These are phyloP conservation scores for Coleophora flavipennella DNA, from an alignment of 2,888 invertebrate species.

Conservation along the genomic window DNA sequence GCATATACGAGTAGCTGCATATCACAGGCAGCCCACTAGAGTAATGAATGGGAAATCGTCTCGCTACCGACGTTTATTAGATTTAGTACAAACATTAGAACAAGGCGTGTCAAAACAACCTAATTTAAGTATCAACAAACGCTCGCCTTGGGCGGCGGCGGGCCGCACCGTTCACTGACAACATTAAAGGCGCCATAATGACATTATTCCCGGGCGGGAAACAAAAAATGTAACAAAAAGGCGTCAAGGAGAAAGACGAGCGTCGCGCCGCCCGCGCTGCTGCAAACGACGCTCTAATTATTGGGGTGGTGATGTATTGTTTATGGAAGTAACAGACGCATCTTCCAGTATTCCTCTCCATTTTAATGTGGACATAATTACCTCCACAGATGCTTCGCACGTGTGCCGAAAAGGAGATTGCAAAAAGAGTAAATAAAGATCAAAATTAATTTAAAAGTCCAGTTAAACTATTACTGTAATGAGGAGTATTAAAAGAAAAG, in stretches of 20 bases:
- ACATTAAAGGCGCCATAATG: slow-evolving; percentile 73
- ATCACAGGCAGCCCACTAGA: slow-evolving; percentile 31
- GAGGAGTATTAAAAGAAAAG: not conserved
- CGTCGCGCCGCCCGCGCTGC: slow-evolving; percentile 28
- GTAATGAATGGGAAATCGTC: slow-evolving; percentile 55
- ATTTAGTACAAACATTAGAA: slow-evolving; percentile 70
- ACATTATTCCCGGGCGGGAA: slow-evolving; percentile 68
- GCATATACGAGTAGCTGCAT: too few species aligned
- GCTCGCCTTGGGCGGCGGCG: slow-evolving; percentile 66
- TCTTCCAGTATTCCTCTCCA: slow-evolving; percentile 15
- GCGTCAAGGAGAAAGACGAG: slow-evolving; percentile 54
- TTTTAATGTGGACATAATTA: slow-evolving; percentile 12
- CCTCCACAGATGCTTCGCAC: slow-evolving; percentile 24
- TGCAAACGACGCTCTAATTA: slow-evolving; percentile 49
- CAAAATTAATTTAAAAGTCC: not conserved
- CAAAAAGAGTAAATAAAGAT: not conserved
- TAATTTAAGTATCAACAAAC: slow-evolving; percentile 74
- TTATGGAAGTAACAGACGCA: slow-evolving; percentile 25
- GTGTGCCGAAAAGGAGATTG: slow-evolving; percentile 12
- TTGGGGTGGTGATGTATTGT: slow-evolving; percentile 50
- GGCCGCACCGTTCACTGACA: slow-evolving; percentile 60
- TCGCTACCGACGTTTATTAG: slow-evolving; percentile 64
- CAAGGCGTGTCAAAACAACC: slow-evolving; percentile 72
- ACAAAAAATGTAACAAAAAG: slow-evolving; percentile 63
- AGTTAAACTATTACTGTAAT: too few species aligned